Base-by-base conservation (phyloP, 2,888 invertebrate genomes). In the Corbicula japonica region DNA sequence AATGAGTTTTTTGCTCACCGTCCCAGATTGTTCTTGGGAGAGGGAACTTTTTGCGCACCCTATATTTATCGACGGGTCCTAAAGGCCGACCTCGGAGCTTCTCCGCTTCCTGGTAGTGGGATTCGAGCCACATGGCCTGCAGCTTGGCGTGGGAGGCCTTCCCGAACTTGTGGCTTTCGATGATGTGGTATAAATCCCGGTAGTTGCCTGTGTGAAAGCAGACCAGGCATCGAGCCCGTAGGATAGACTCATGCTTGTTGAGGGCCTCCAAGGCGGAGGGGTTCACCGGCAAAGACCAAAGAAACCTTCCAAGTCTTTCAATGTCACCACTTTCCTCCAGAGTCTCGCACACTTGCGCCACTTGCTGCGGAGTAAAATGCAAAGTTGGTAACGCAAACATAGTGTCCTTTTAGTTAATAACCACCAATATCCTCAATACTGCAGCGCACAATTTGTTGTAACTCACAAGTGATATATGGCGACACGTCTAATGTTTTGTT, bases 1-100 rank as follows among this genome's bases (percentile, higher is more conserved):
- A 98, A 93, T 98, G 98, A 18, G 97, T 98, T 94, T 98, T 98
- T 94, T 98, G 98, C 92, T 98, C 98, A 58, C 98, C 98, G 94
- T 98, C 98, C 98, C 98, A 98, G 87, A 98, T 98, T 58, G 97
- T 98, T 63, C 97, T 94, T 54, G 98, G 98, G 92, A 98, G 94
- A 0, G 98, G 98, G 92, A 97, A 98, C 95, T 98, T 98, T 95
- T 98, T 98, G 56, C 98, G 94, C 56, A 98, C 98, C 38, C 97
- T 95, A 94, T 98, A 98, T 93, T 98, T 98, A 94, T 98, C 98
- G 38, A 98, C 98, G 1, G 98, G 98, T 0, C 98, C 98, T 66
- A 98, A 94, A n/a, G 97, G 97, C 88, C 98, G 94, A 34, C 98
- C 98, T 4, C 98, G 95, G 50, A 97, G 94, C 92, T 97, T 97